Base-by-base conservation (phyloP, 2,888 invertebrate genomes). In the Drosophila trichaetosa region DNA sequence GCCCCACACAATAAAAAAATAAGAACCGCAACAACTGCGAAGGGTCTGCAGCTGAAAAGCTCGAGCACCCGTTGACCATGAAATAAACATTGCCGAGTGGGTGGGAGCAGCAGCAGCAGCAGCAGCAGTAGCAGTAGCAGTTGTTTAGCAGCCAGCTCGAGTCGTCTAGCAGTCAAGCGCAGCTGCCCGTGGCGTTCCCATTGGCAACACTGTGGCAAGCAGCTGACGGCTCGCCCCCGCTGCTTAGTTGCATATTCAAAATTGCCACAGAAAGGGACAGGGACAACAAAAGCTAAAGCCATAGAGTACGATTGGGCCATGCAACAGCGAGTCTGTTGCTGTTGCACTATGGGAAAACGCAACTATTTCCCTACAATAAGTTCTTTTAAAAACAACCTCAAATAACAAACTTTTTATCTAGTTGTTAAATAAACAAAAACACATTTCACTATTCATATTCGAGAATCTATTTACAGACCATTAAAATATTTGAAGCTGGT, bases 1-100 rank as follows among this genome's bases (percentile, higher is more conserved):
- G 76, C 82, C 57, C 57, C 16, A 29, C 65, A 48, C 63, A 38
- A 51, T 18, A 42, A 29, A 16, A 16, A 48, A 27, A 6, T 11
- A 48, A 61, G 42, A 52, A 24, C 42, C 33, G 24, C 42, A 62
- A 16, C 42, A 62, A 27, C 42, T 58, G 59, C 46, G 42, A 31
- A 40, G 57, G 57, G 57, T 40, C 40, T 31, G 63, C 46, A 48
- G 42, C 57, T 54, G 59, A 48, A 34, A 34, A 68, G 64, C 81
- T 68, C 78, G 68, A 72, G 72, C 64, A 82, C 62, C 65, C 71
- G 65, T 40, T 79, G 79, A 69, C 79, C 82, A 82, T 75, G 82
- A 79, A 80, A 71, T 40, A 73, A 60, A 53, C 53, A 53, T 42
- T 21, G 29, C 31, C 31, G 27, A 29, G 59, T 18, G 38, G 16